Conservation (phyloP, 2,113 vertebrate genomes). For the Hippoglossus stenolepis region DNA sequence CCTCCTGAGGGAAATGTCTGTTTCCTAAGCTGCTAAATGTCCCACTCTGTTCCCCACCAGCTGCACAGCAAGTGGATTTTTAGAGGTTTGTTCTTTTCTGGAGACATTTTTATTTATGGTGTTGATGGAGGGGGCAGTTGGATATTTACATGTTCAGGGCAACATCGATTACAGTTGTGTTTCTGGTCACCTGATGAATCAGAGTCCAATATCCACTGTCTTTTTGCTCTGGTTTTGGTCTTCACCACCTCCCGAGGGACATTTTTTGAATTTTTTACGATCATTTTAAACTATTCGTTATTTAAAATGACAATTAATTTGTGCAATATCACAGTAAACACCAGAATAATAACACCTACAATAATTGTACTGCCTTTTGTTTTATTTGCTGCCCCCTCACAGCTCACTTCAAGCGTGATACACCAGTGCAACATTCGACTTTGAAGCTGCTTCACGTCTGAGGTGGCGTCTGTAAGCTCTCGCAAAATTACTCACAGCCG, state of each 20-base stretch:
- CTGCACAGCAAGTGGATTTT: no score
- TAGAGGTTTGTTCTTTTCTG: no score
- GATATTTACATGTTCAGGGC: no score
- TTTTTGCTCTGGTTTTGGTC: no score
- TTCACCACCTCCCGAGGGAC: no score
- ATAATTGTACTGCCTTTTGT: background rate
- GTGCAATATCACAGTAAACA: background rate
- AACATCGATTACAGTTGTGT: no score
- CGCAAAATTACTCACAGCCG: constrained; percentile 49
- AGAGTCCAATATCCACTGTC: no score
- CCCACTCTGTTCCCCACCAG: background rate
- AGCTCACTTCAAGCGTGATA: background rate
- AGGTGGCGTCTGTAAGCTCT: constrained; percentile 46
- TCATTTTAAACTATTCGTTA: no score
- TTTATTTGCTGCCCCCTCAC: background rate
- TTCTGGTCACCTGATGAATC: no score
- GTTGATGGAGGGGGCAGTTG: no score
- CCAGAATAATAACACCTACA: background rate
- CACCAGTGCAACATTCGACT: constrained; percentile 29
- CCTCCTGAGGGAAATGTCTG: background rate
- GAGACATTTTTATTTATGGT: no score
- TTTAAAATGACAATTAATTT: background rate
- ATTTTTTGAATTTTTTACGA: no score
- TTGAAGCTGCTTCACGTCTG: constrained; percentile 33
- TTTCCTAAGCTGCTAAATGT: background rate